phyloP scores from a whole-genome alignment of 2,113 vertebrate genomes.

The Plectropomus leopardus region DNA sequence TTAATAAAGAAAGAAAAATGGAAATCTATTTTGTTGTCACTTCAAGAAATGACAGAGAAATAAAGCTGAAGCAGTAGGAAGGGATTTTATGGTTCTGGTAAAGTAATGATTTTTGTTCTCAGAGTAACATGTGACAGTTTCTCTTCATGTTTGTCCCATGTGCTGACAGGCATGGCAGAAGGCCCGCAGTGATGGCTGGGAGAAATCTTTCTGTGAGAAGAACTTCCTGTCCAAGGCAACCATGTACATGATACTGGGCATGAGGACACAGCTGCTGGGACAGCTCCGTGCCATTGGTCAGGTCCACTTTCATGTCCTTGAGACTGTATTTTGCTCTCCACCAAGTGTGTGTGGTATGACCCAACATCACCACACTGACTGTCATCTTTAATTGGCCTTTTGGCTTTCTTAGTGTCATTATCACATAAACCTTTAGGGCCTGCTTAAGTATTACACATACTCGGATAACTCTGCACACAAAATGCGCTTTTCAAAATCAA shows the following conservation, averaged over 20 bases:
- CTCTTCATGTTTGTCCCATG: background rate
- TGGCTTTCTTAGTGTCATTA: background rate
- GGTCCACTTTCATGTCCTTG: slow-evolving; percentile 20
- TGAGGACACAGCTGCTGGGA: slow-evolving; percentile 95
- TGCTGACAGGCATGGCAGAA: slow-evolving; percentile 93
- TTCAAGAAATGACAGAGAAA: too few species aligned
- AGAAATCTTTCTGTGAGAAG: slow-evolving; percentile 94
- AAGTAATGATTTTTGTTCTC: background rate
- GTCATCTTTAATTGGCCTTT: background rate
- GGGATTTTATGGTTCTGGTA: background rate
- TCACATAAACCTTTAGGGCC: too few species aligned
- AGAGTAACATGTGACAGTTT: background rate
- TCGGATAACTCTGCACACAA: too few species aligned
- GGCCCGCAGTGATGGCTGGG: slow-evolving; percentile 93
- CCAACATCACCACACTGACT: background rate
- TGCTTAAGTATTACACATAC: too few species aligned
- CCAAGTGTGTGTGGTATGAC: background rate
- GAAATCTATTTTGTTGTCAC: too few species aligned
- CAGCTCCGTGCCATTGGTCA: slow-evolving; percentile 95
- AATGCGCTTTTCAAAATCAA: too few species aligned
- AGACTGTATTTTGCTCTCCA: background rate
- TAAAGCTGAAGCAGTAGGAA: background rate
- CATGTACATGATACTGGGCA: slow-evolving; percentile 95
- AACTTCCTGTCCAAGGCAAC: slow-evolving; percentile 96
- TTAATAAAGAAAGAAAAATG: too few species aligned